phyloP scores from a whole-genome alignment of 2,888 invertebrate genomes.

The Conomelus anceps region DNA sequence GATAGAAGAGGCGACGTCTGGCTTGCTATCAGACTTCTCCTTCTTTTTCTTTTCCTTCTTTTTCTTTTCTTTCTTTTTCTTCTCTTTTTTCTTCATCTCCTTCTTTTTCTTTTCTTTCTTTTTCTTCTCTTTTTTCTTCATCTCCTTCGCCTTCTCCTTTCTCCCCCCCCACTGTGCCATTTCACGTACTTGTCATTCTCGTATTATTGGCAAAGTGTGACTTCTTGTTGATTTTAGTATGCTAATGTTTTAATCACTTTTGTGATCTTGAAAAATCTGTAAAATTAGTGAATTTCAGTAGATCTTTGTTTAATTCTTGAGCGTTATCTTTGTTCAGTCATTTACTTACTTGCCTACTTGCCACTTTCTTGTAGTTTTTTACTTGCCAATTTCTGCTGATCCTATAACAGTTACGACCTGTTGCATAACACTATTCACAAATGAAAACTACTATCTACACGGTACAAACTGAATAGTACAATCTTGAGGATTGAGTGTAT shows the following conservation, averaged over 20 bases:
- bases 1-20: not conserved
- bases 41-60: not conserved
- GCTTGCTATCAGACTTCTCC: not conserved
- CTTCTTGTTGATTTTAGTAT: not conserved
- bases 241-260: not conserved
- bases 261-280: not conserved
- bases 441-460: no score
- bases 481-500: no score
- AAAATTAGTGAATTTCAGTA: not conserved
- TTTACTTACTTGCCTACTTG: no score
- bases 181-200: not conserved
- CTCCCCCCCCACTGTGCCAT: not conserved
- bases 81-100: not conserved
- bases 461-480: no score
- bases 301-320: no score
- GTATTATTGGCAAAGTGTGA: not conserved
- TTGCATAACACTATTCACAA: no score
- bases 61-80: not conserved
- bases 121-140: not conserved
- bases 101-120: not conserved
- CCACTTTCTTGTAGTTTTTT: no score
- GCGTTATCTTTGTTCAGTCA: no score
- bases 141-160: not conserved
- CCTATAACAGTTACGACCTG: no score
- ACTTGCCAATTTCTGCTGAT: no score